These are phyloP conservation scores for Pyrgilauda ruficollis DNA, from an alignment of 2,113 vertebrate genomes.

Conservation along the genomic window DNA sequence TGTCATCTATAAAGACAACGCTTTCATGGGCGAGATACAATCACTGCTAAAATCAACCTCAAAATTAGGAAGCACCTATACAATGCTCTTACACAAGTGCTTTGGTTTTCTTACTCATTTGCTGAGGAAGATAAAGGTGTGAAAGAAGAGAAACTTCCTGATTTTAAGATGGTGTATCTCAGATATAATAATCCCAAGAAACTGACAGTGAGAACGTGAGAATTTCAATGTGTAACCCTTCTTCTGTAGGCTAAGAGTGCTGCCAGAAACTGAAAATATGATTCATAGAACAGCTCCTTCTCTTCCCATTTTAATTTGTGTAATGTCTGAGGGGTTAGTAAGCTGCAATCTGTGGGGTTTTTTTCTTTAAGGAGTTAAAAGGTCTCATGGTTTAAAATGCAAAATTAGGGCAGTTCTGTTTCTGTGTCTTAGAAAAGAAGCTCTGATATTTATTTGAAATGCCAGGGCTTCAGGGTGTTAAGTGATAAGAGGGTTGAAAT, in stretches of 20 bases:
- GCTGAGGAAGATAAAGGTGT: neutral
- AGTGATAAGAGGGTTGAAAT: neutral
- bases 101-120: constrained; percentile 8
- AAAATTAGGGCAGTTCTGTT: neutral
- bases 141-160: neutral
- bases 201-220: neutral
- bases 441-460: neutral
- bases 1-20: neutral
- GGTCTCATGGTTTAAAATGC: neutral
- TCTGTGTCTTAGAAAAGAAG: neutral
- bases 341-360: neutral
- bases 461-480: neutral
- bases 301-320: neutral
- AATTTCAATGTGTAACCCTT: neutral
- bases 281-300: neutral
- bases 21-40: neutral
- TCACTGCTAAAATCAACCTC: constrained; percentile 14
- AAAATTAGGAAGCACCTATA: constrained; percentile 30
- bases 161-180: neutral
- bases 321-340: neutral
- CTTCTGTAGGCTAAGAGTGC: neutral
- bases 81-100: neutral
- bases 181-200: neutral
- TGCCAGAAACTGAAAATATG: constrained; percentile 20
- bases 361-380: neutral